Conservation (phyloP, 2,797 vertebrate species). For the Xerus rutilus region DNA sequence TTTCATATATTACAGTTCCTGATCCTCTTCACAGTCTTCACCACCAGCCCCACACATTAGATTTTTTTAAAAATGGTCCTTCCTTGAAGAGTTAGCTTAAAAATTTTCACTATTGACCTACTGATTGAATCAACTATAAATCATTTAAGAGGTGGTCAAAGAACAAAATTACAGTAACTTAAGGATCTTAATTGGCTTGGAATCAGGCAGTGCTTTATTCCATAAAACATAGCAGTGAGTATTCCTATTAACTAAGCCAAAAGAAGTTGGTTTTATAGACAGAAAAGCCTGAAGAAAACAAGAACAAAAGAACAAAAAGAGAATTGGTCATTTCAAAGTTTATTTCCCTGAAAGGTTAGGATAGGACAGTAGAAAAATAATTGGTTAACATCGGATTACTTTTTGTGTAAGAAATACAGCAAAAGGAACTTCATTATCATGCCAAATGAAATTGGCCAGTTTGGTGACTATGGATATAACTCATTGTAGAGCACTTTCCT, state of each 20-base stretch:
- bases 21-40: too few relatives aligned
- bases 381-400: too few relatives aligned
- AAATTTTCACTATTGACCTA: too few relatives aligned
- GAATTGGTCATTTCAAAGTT: neutral
- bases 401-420: neutral
- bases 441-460: neutral
- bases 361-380: neutral
- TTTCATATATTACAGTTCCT: too few relatives aligned
- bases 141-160: neutral
- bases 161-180: neutral
- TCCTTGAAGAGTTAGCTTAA: neutral
- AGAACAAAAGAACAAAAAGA: neutral
- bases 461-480: too few relatives aligned
- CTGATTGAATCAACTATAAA: too few relatives aligned
- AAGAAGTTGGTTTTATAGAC: neutral
- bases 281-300: neutral
- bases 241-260: neutral
- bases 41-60: neutral
- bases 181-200: neutral
- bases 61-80: neutral
- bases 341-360: neutral
- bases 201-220: neutral
- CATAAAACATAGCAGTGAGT: neutral
- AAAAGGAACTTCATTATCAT: neutral
- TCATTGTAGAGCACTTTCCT: too few relatives aligned